Evolutionary conservation across 2,888 invertebrate genomes (phyloP), one percentile per base, ranked within the genome.

Genomic region (Pseudeuparius sepicola): DNA sequence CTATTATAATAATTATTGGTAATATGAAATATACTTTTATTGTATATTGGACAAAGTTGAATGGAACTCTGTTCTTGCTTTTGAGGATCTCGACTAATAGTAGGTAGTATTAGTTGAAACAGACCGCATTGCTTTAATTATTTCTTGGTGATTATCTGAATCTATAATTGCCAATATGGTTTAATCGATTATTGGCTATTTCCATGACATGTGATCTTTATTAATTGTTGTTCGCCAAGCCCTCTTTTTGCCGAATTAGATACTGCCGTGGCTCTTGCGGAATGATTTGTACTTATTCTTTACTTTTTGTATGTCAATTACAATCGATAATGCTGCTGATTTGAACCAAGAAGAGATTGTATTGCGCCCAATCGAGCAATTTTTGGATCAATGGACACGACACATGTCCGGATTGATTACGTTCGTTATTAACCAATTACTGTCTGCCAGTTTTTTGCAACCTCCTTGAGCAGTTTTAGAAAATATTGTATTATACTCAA

Each of bases 401-500:
- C 43, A 44, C 4, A 31, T 11, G 14, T 40, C 24, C 6, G 17
- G n/a, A 40, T 44, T 38, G 14, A 24, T 20, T 12, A 24, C n/a
- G 34, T 45, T 44, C 27, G 26, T 7, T 13, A 34, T 39, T 11
- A 47, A 24, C 44, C 44, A 45, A 16, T 42, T 44, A 17, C 42
- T 44, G 20, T 39, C 35, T 4, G 41, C 9, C 10, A 11, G 31
- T 27, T 36, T 44, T 18, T 37, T 34, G 6, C 24, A 24, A n/a
- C 39, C 41, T 14, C 39, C 41, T 43, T 47, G 40, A 5, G 24
- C 10, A 18, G 39, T 45, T 39, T 46, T 49, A 6, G 36, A 34
- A 36, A 45, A 47, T 24, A 40, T 30, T 6, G 45, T 40, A 32
- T 45, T 45, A 30, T 46, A 45, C 37, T 42, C 45, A 26, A 46